phyloP scores from a whole-genome alignment of 2,888 invertebrate species.

The Penaeus monodon region DNA sequence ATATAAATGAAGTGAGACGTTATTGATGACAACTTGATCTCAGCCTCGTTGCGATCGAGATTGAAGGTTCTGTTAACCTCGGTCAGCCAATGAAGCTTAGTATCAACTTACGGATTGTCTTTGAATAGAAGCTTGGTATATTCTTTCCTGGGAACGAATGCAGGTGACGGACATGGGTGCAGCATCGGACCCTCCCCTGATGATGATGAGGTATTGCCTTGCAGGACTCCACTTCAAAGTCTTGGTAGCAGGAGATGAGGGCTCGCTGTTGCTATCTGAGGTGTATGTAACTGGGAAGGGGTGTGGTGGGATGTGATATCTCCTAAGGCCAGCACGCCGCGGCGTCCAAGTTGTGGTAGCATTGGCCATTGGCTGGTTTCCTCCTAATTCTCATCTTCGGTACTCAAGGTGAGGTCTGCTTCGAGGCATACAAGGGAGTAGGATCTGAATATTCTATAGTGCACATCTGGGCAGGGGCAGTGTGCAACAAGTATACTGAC shows the following conservation, averaged over 20 bases:
- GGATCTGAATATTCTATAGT: background rate
- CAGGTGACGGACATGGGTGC: background rate
- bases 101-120: slow-evolving; percentile 14
- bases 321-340: background rate
- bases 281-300: background rate
- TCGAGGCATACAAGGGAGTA: slow-evolving; percentile 5
- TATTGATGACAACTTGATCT: slow-evolving; percentile 18
- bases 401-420: background rate
- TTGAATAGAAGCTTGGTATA: background rate
- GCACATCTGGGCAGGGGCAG: background rate
- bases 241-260: slow-evolving; percentile 1
- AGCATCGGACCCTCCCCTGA: background rate
- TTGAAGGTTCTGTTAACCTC: background rate
- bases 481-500: background rate
- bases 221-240: background rate
- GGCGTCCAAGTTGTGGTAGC: background rate
- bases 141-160: slow-evolving; percentile 3
- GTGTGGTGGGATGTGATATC: background rate
- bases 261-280: slow-evolving; percentile 7
- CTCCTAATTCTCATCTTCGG: background rate
- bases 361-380: too few species aligned
- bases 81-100: slow-evolving; percentile 11
- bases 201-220: too few species aligned
- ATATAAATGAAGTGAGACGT: background rate
- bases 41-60: slow-evolving; percentile 3